These are phyloP conservation scores for Colostygia pectinataria DNA, from an alignment of 2,888 invertebrate species.

Conservation along the genomic window DNA sequence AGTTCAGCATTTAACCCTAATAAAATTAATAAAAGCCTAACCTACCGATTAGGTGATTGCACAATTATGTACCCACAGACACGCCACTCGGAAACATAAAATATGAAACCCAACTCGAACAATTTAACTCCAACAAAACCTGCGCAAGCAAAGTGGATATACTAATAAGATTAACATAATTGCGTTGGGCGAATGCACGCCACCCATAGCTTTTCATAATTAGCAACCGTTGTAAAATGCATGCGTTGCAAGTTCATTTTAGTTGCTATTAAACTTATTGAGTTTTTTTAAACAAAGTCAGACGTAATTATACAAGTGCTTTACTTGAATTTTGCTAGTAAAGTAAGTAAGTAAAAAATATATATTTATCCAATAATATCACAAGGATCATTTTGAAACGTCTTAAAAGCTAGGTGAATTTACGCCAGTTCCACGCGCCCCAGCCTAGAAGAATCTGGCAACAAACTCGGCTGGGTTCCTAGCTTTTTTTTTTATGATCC, in stretches of 20 bases:
- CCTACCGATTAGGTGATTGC: conserved; percentile 3
- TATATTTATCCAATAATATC: no score
- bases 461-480: no score
- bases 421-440: no score
- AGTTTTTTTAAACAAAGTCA: no score
- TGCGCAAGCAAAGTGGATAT: conserved; percentile 69
- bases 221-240: conserved; percentile 53
- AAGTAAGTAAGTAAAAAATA: no score
- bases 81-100: conserved; percentile 14
- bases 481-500: no score
- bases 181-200: conserved; percentile 65
- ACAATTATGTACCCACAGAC: conserved; percentile 6
- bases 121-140: conserved; percentile 25
- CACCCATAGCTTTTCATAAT: conserved; percentile 71
- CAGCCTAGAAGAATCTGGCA: no score
- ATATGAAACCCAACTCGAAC: conserved; percentile 17
- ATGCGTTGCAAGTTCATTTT: conserved; percentile 24
- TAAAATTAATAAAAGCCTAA: background rate
- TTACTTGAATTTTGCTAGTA: no score
- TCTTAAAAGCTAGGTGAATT: no score
- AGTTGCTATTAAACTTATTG: background rate
- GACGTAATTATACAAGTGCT: no score
- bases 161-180: conserved; percentile 81
- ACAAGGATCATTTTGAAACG: no score
- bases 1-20: no score